phyloP scores from a whole-genome alignment of 2,797 vertebrate genomes.

The Notolepis coatsorum region DNA sequence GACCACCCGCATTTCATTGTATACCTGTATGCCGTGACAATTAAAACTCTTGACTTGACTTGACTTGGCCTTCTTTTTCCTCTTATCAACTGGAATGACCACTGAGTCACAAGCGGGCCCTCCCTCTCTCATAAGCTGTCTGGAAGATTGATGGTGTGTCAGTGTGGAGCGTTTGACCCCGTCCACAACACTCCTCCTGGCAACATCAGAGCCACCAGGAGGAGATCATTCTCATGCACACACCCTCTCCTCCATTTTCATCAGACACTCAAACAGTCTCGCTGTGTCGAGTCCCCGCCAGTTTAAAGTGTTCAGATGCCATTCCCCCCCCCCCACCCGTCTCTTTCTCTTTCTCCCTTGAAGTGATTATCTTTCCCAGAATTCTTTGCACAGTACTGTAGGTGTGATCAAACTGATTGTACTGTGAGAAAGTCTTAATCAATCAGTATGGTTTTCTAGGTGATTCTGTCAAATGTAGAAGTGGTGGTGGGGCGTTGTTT shows the following conservation, averaged over 20 bases:
- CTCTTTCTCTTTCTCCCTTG: background rate
- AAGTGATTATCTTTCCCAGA: background rate
- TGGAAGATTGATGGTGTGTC: slow-evolving; percentile 58
- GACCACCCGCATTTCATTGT: too few relatives aligned
- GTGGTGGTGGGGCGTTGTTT: background rate
- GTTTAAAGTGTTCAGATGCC: background rate
- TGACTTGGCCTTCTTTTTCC: slow-evolving; percentile 47
- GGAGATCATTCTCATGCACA: slow-evolving; percentile 31
- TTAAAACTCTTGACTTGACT: too few relatives aligned
- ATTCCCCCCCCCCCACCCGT: background rate
- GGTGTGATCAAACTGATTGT: background rate
- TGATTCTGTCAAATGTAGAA: background rate
- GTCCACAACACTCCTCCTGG: slow-evolving; percentile 57
- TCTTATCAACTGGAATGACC: slow-evolving; percentile 22
- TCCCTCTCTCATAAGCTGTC: slow-evolving; percentile 29
- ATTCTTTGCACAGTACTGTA: slow-evolving; percentile 4
- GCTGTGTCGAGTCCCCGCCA: background rate
- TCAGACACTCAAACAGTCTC: background rate
- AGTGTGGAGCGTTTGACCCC: slow-evolving; percentile 61
- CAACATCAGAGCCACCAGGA: slow-evolving; percentile 40
- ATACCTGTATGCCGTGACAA: too few relatives aligned
- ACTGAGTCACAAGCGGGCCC: slow-evolving; percentile 37
- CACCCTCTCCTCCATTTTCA: slow-evolving; percentile 25
- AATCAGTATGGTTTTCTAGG: background rate
- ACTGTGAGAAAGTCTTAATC: background rate